phyloP scores from a whole-genome alignment of 2,888 invertebrate species.

The Prenolepis imparis region DNA sequence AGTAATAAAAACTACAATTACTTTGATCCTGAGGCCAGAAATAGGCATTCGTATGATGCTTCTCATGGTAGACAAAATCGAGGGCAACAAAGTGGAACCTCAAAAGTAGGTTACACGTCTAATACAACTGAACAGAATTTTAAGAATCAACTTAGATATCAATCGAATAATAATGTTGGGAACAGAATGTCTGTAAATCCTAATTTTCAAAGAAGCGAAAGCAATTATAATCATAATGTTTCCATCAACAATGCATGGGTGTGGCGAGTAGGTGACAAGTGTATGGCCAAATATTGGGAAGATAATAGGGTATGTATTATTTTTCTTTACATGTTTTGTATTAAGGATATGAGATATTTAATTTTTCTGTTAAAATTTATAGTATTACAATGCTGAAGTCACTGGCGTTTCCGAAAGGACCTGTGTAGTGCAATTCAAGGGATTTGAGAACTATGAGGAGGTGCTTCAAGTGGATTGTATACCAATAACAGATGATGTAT shows the following conservation, averaged over 20 bases:
- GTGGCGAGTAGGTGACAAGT: constrained; percentile 94
- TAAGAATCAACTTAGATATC: constrained; percentile 77
- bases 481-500: constrained; percentile 87
- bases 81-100: constrained; percentile 73
- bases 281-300: constrained; percentile 97
- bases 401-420: constrained; percentile 94
- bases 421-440: constrained; percentile 94
- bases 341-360: not conserved
- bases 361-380: constrained; percentile 59
- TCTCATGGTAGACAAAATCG: constrained; percentile 77
- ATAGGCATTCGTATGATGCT: constrained; percentile 73
- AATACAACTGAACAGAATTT: constrained; percentile 76
- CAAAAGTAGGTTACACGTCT: constrained; percentile 68
- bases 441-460: constrained; percentile 96
- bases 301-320: constrained; percentile 91
- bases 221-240: constrained; percentile 74
- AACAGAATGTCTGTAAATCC: constrained; percentile 61
- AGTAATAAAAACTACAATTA: constrained; percentile 76
- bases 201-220: constrained; percentile 75
- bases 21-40: constrained; percentile 72
- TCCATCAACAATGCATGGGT: constrained; percentile 83
- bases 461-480: constrained; percentile 94
- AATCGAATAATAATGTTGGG: constrained; percentile 69
- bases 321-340: not conserved
- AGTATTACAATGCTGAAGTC: constrained; percentile 95